phyloP scores from a whole-genome alignment of 2,888 invertebrate species.

The Sphaerophoria taeniata region DNA sequence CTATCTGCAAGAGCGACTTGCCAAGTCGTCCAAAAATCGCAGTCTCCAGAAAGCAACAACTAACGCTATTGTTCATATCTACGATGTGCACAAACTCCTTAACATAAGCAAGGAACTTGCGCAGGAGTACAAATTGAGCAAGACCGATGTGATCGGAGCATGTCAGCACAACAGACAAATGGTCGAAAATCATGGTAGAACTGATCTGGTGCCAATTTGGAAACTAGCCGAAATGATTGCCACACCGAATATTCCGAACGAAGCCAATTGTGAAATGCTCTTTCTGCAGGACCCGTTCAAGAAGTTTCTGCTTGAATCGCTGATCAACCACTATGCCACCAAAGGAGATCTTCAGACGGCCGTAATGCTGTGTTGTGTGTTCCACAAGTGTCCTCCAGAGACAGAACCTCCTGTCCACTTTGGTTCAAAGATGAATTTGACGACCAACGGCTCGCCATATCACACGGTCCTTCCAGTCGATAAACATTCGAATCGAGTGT shows the following conservation, averaged over 20 bases:
- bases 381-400: slow-evolving; percentile 87
- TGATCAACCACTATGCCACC: slow-evolving; percentile 92
- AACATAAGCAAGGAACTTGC: slow-evolving; percentile 92
- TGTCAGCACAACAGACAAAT: slow-evolving; percentile 92
- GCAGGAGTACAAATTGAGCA: slow-evolving; percentile 89
- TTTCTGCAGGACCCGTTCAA: slow-evolving; percentile 94
- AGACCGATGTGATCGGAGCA: slow-evolving; percentile 84
- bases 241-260: slow-evolving; percentile 83
- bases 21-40: slow-evolving; percentile 81
- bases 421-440: slow-evolving; percentile 76
- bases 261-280: slow-evolving; percentile 86
- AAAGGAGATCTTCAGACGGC: slow-evolving; percentile 95
- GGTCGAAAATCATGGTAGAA: slow-evolving; percentile 89
- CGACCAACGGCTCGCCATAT: slow-evolving; percentile 93
- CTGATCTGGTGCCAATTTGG: slow-evolving; percentile 95
- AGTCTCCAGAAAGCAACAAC: slow-evolving; percentile 80
- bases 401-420: slow-evolving; percentile 44
- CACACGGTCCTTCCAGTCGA: slow-evolving; percentile 92
- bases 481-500: slow-evolving; percentile 88
- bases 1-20: slow-evolving; percentile 89
- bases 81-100: slow-evolving; percentile 85
- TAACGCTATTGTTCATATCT: slow-evolving; percentile 80
- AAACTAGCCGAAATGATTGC: slow-evolving; percentile 90
- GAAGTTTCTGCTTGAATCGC: slow-evolving; percentile 90
- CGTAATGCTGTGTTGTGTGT: slow-evolving; percentile 95